A percentile compares a stretch with the other conserved stretches of the same genome.
Conservation (phyloP, 2,113 vertebrate species). For the Toxotes chatareus region DNA sequence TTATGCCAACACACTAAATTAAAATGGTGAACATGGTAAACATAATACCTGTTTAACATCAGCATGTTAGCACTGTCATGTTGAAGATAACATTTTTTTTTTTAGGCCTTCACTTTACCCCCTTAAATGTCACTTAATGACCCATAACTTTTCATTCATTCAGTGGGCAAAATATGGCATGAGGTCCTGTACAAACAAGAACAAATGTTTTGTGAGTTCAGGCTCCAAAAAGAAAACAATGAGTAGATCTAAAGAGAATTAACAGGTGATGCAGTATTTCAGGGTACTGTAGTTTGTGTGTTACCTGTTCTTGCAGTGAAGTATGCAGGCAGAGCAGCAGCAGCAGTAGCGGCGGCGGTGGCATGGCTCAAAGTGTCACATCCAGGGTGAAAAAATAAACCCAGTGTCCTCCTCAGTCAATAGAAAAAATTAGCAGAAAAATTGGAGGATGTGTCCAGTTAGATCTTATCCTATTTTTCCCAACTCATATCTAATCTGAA, state of each 20-base stretch:
- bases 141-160: neutral
- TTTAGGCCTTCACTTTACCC: neutral
- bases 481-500: neutral
- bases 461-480: neutral
- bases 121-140: neutral
- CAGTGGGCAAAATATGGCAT: neutral
- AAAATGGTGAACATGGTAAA: no score
- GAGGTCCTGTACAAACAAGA: neutral
- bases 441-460: neutral
- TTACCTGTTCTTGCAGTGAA: slow-evolving; percentile 69
- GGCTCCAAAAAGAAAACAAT: neutral
- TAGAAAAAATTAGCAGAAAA: neutral
- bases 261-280: neutral
- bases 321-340: slow-evolving; percentile 51
- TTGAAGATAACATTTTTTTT: neutral
- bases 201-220: neutral
- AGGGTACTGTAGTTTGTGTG: neutral
- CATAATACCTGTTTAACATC: no score
- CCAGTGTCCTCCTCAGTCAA: slow-evolving; percentile 2
- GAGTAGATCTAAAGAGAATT: neutral
- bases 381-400: slow-evolving; percentile 23
- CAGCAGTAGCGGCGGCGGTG: slow-evolving; percentile 8
- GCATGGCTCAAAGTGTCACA: slow-evolving; percentile 61
- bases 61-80: neutral
- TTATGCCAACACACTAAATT: no score